Conservation (phyloP, 2,113 vertebrate genomes). For the Peromyscus maniculatus region DNA sequence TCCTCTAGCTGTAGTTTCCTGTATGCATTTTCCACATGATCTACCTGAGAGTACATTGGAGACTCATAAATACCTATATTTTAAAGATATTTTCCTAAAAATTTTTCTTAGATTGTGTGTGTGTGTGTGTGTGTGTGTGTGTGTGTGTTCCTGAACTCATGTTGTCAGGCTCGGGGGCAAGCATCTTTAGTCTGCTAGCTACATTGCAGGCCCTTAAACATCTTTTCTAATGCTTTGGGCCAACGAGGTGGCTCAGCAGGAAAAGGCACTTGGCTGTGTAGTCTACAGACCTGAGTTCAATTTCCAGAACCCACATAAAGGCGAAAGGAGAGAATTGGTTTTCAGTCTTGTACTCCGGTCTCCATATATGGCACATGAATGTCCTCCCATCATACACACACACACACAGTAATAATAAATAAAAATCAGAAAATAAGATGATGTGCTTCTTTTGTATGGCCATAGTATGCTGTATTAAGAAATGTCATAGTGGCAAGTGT, state of each 20-base stretch:
- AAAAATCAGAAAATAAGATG: not conserved
- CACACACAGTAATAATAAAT: not conserved
- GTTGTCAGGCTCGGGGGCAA: not conserved
- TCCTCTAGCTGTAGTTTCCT: not conserved
- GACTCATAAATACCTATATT: not conserved
- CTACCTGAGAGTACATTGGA: not conserved
- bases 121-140: not conserved
- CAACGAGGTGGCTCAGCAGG: not conserved
- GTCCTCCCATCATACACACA: not conserved
- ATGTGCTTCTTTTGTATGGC: not conserved
- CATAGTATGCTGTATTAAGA: not conserved
- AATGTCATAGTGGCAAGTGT: not conserved
- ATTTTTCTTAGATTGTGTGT: not conserved
- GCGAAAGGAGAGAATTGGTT: not conserved
- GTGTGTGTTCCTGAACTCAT: not conserved
- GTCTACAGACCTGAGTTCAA: not conserved
- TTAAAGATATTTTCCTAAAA: not conserved
- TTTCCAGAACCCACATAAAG: not conserved
- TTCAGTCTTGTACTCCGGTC: not conserved
- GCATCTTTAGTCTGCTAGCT: not conserved
- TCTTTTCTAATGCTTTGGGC: not conserved
- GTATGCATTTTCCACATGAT: not conserved
- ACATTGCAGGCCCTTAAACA: not conserved
- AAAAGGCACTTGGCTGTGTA: not conserved
- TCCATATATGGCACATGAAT: not conserved